phyloP scores from a whole-genome alignment of 2,888 invertebrate species.

The Pseudococcus viburni region DNA sequence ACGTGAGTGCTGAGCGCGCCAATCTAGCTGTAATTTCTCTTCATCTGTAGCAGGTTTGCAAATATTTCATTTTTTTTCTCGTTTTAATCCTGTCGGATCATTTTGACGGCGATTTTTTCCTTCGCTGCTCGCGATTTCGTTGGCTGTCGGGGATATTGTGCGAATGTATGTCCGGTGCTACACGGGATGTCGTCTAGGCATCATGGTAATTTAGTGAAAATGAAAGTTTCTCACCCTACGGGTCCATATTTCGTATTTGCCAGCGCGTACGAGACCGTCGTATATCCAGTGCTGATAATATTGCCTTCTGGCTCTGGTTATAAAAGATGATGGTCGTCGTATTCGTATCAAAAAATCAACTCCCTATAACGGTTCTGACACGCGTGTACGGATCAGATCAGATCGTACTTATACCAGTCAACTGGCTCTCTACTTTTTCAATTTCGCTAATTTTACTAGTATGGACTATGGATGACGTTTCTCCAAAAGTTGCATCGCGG shows the following conservation, averaged over 20 bases:
- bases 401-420: neutral
- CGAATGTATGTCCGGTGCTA: neutral
- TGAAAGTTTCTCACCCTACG: conserved; percentile 55
- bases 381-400: neutral
- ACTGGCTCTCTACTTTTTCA: neutral
- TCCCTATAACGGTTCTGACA: conserved; percentile 47
- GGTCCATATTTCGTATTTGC: neutral
- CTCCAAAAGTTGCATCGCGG: neutral
- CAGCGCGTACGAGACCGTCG: neutral
- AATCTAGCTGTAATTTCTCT: conserved; percentile 48
- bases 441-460: neutral
- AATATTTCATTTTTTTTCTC: neutral
- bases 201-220: conserved; percentile 42
- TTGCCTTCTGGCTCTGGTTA: conserved; percentile 34
- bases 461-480: neutral
- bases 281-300: neutral
- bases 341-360: conserved; percentile 50
- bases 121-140: neutral
- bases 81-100: neutral
- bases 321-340: neutral
- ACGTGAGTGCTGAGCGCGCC: neutral
- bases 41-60: conserved; percentile 50
- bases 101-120: neutral
- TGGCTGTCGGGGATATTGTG: neutral
- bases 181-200: neutral